phyloP scores from a whole-genome alignment of 2,113 vertebrate genomes.

The Puffinus mauretanicus region DNA sequence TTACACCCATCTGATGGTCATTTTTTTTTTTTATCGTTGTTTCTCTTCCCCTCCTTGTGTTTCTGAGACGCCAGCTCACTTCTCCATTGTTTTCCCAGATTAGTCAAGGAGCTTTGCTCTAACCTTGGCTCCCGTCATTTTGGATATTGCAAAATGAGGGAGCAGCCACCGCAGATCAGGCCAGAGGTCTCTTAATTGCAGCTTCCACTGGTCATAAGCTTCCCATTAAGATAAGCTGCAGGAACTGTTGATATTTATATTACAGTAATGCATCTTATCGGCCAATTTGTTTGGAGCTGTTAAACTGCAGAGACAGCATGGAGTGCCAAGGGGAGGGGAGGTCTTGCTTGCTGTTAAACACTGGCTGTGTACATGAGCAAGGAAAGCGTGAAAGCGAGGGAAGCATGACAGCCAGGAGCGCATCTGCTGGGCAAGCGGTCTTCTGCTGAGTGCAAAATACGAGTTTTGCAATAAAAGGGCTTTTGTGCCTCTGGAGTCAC shows the following conservation, averaged over 20 bases:
- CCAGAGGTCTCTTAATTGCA: background rate
- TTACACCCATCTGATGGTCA: fast-evolving
- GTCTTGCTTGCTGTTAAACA: background rate
- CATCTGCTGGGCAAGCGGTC: background rate
- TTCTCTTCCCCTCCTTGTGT: background rate
- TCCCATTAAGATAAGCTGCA: background rate
- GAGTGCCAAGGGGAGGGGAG: background rate
- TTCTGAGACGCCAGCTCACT: background rate
- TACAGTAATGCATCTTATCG: background rate
- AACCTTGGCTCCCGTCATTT: background rate
- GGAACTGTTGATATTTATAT: background rate
- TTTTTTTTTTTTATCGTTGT: background rate
- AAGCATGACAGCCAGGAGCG: background rate
- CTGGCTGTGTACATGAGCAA: background rate
- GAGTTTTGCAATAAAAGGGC: background rate
- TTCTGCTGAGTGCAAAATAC: fast-evolving
- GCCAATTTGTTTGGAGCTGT: background rate
- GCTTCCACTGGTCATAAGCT: background rate
- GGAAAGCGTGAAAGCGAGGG: background rate
- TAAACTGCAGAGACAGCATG: background rate
- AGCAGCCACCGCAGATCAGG: fast-evolving
- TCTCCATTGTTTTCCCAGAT: background rate
- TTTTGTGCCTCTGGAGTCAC: background rate
- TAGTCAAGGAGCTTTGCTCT: background rate
- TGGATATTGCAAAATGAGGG: background rate